Evolutionary conservation across 2,113 vertebrate species (phyloP), one percentile per base, ranked within the genome.

Genomic region (Sylvia atricapilla): DNA sequence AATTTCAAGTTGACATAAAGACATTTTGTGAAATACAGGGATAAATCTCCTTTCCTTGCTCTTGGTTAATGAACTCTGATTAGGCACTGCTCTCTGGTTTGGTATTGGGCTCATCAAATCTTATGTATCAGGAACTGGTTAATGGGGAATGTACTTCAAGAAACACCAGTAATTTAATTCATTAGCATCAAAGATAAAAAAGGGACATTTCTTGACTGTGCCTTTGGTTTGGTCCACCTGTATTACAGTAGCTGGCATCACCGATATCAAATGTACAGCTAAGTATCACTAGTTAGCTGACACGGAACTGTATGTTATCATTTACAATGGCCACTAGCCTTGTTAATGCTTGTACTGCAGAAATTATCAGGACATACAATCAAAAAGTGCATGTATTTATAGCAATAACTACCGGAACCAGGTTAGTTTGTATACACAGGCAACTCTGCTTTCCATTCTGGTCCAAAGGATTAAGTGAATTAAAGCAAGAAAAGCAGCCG

Each of bases 251-350:
- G 50, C 13, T 19, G 62, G 22, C 18, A 41, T 22, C 56, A 53
- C 11, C 0, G 0, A 30, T 3, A 49, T 14, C 7, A 16, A 84
- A 81, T 11, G 11, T 23, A 39, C 4, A 68, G 39, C 21, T n/a
- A 81, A 59, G 13, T 20, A 58, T 60, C 24, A n/a, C 22, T 15
- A 37, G 47, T 35, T 49, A 74, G n/a, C 41, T 63, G 74, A 85
- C 28, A 74, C 1, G 1, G n/a, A 83, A 63, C 33, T 28, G 6
- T 11, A 15, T 24, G 19, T 27, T 55, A 44, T 1, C 24, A 27
- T n/a, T 85, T 79, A 49, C 60, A 56, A 1, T 15, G 35, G 41
- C 21, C 62, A 53, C 50, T 44, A 24, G 15, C 37, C 66, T 67
- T 0, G 10, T 17, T 67, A 63, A 69, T 30, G 41, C 19, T 58